Conservation (phyloP, 1,140 invertebrate species). For the Meteorus sp. region DNA sequence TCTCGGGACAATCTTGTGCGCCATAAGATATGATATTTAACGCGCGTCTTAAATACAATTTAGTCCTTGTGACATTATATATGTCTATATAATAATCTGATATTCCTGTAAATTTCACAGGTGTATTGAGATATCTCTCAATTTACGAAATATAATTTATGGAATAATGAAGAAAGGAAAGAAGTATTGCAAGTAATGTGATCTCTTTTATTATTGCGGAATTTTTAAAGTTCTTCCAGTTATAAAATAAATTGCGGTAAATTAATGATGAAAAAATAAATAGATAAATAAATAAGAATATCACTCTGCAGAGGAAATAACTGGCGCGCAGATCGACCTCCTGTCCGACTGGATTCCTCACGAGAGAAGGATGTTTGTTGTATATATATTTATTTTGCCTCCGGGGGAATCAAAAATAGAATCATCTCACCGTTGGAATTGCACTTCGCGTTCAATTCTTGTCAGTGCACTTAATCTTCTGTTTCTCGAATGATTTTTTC, state of each 20-base stretch:
- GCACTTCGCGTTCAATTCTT: constrained; percentile 7
- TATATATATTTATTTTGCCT: no score
- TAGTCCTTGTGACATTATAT: background rate
- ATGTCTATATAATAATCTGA: background rate
- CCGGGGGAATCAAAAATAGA: constrained; percentile 23
- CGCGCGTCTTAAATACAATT: constrained; percentile 14
- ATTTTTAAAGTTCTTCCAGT: background rate
- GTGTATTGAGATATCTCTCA: no score
- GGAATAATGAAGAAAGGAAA: no score
- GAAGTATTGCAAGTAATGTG: no score
- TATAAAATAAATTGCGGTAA: background rate
- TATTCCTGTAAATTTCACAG: background rate
- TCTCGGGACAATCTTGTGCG: constrained; percentile 20
- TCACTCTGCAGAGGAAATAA: constrained; percentile 19
- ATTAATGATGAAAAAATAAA: background rate
- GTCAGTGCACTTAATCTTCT: background rate
- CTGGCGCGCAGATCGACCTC: constrained; percentile 27
- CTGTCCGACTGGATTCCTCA: constrained; percentile 23
- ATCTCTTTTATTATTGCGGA: background rate
- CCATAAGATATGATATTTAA: background rate
- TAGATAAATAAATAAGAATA: constrained; percentile 12
- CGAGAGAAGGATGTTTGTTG: constrained; percentile 17
- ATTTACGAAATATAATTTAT: no score
- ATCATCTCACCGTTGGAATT: constrained; percentile 16
- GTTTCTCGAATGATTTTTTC: background rate